These are phyloP conservation scores for Psammodynastes pulverulentus DNA, from an alignment of 2,113 vertebrate species.

Conservation along the genomic window DNA sequence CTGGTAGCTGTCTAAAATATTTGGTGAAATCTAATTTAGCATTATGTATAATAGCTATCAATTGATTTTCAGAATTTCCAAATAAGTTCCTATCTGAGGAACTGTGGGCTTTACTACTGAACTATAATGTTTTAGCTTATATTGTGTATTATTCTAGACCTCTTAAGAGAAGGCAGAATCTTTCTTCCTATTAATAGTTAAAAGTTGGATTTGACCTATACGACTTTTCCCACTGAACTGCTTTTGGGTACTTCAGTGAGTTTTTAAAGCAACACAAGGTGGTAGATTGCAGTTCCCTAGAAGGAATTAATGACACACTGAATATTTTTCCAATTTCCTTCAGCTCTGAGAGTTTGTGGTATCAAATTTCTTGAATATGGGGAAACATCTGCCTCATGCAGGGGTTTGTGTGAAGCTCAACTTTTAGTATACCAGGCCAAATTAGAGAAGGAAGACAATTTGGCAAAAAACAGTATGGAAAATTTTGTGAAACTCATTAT, in stretches of 20 bases:
- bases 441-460: not conserved
- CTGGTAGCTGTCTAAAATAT: not conserved
- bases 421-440: not conserved
- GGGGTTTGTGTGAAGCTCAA: not conserved
- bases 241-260: not conserved
- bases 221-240: not conserved
- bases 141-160: not conserved
- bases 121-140: not conserved
- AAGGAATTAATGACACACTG: not conserved
- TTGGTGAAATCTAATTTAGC: not conserved
- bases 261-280: not conserved
- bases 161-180: not conserved
- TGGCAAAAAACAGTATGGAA: not conserved
- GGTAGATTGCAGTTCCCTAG: not conserved
- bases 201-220: not conserved
- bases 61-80: not conserved
- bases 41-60: not conserved
- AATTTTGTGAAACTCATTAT: not conserved
- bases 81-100: not conserved
- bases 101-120: not conserved
- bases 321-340: not conserved
- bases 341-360: not conserved
- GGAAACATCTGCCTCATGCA: not conserved
- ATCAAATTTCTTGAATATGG: not conserved
- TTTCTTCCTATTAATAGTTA: not conserved